Evolutionary conservation across 2,113 vertebrate genomes (phyloP), one percentile per base, ranked within the genome.

Genomic region (Pyrgilauda ruficollis): DNA sequence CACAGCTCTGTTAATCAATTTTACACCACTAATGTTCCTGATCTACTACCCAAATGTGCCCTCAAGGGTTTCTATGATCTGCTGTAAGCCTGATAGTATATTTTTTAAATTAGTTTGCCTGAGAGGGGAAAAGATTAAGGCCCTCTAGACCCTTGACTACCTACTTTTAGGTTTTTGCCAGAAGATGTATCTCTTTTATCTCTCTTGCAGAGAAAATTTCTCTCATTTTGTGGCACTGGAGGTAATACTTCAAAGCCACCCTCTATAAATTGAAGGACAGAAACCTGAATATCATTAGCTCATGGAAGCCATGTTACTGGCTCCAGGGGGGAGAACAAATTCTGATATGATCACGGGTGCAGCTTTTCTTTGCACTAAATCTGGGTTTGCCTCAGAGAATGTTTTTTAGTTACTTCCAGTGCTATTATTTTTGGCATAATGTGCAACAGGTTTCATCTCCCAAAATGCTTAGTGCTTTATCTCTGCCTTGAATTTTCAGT

Each of bases 201-300:
- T 84, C 61, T 82, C 73, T 94, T 55, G 64, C 86, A 81, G 86
- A 81, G 80, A 90, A 92, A 96, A 92, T 91, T 84, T 91, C 52
- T 89, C 89, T 89, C 64, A 78, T 75, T 91, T 92, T 72, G 26
- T 92, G 66, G 46, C 69, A 84, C 73, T 56, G 52, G 73, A 86
- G 73, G 80, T 96, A 91, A 87, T 41, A 89, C 62, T 93, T 94
- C 89, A 95, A 95, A 95, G 86, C 33, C 19, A 39, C 49, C 41
- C 44, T 49, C 39, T 75, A 11, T 19, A 91, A 95, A 84, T 28
- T 75, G 80, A 94, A 55, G 8, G 31, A 58, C 76, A 89, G 80
- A 90, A 89, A 64, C 72, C 30, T 82, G 80, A 94, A 89, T 43
- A 93, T 75, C 13, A 72, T 92, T 94, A 81, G 73, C 41, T 87